Base-by-base conservation (phyloP, 2,888 invertebrate genomes). In the Calephelis perditalis region DNA sequence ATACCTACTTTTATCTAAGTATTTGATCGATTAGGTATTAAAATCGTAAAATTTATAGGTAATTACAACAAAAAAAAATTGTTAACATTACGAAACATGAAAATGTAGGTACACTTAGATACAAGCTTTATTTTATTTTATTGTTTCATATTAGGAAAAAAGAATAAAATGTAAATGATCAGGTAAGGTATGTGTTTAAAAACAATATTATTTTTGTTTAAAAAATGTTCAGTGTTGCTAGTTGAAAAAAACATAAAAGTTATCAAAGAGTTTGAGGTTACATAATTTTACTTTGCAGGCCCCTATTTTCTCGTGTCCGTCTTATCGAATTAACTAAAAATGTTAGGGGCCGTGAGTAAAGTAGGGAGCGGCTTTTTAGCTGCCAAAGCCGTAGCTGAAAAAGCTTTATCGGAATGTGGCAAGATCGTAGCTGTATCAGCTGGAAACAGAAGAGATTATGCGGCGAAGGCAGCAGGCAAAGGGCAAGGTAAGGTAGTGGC, bases 401-500 rank as follows among this genome's bases (percentile, higher is more conserved):
- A 93, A 84, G 80, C 92, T 71, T 79, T 92, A 63, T 76, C 84
- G 74, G 93, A 93, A 86, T 90, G 92, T 72, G 80, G 92, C 49
- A 93, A 93, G 86, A 84, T 92, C 62, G 86, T 78, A 58, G 74
- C 86, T 71, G 91, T 82, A 49, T 77, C 86, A 56, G 78, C 80
- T 68, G 81, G 76, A 75, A 83, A 79, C 71, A 85, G 81, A 68
- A 74, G 84, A 62, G 81, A 88, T 74, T 79, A 78, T 68, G 86
- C 91, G 26, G 72, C 72, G 9, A 71, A 73, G 65, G 73, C 70
- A 10, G 80, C 86, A 36, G 75, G 69, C 47, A 70, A 69, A 67
- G 81, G 66, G 64, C 81, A 92, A 74, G 96, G 96, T 72, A 93
- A 91, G 81, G 93, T 99, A 68, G 97, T 98, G 52, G 98, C 98